Base-by-base conservation (phyloP, 1,140 invertebrate species). In the Brachionus rubens region DNA sequence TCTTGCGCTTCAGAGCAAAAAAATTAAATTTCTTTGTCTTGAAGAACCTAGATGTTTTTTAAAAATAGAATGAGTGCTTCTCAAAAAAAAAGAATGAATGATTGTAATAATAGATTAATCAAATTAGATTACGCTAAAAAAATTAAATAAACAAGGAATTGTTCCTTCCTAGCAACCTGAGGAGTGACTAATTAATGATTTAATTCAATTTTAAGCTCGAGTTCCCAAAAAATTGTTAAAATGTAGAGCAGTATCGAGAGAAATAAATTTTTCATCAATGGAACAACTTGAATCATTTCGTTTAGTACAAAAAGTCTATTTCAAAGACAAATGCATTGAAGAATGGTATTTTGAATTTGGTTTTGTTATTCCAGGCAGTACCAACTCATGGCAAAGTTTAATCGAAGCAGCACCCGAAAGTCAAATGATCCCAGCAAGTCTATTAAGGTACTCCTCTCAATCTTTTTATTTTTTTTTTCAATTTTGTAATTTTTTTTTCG, bases 291-390 rank as follows among this genome's bases (percentile, higher is more conserved):
- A 98, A 79, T 93, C 94, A 82, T 98, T 99, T 86, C 87, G 95
- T 79, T 86, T 99, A 52, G 95, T 99, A 85, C 97, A 99, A 84
- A 92, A 92, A 85, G 90, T 91, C 24, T 85, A 89, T 43, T 90
- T 90, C 78, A 91, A 90, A 84, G 90, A 89, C 79, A 86, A 83
- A 80, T 85, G 86, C 76, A 83, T 89, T 77, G 88, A 88, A 86
- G 94, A 99, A 86, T 99, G 96, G 96, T 93, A 92, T 83, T 99
- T 99, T 85, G 94, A 99, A 83, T 98, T 99, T 89, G 97, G 97
- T 46, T 97, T 94, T 86, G 96, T 99, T 1, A 98, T 98, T 81
- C 92, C 95, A 19, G 94, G 95, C 80, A 98, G 96, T 19, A 98
- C 95, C 48, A 99, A 99, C 85, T 98, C 96, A 3, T 99, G 97